Evolutionary conservation across 2,888 invertebrate species (phyloP).

Genomic region (Thyatira batis): DNA sequence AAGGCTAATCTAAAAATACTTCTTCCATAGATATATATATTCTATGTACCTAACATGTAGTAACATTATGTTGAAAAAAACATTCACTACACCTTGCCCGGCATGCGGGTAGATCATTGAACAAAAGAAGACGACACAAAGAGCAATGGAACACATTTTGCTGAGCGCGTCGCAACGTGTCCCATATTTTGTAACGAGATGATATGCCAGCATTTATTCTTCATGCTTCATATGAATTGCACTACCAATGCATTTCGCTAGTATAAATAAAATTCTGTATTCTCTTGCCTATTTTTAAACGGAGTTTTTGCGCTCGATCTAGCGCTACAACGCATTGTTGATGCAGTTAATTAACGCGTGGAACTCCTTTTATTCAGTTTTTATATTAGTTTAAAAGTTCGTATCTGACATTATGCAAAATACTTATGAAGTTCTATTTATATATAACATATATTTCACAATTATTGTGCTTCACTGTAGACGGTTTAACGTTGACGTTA

Average conservation of each 20-base stretch:
- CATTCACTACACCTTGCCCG: constrained; percentile 29
- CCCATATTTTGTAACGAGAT: constrained; percentile 79
- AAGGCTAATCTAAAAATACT: too few species aligned
- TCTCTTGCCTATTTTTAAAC: constrained; percentile 22
- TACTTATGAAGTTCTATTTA: neutral
- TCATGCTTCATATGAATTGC: constrained; percentile 50
- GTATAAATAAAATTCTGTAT: constrained; percentile 23
- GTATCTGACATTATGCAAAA: neutral
- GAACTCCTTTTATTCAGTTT: neutral
- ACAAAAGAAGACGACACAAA: constrained; percentile 76
- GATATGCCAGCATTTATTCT: constrained; percentile 69
- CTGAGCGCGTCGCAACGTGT: constrained; percentile 68
- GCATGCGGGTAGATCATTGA: constrained; percentile 63
- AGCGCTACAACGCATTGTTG: neutral
- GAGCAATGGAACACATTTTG: constrained; percentile 76
- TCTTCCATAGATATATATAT: too few species aligned
- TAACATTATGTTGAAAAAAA: constrained; percentile 7
- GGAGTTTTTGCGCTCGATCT: neutral
- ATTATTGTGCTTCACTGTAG: too few species aligned
- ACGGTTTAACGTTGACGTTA: too few species aligned
- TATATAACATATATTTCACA: too few species aligned
- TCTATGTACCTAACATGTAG: neutral
- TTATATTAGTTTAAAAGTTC: neutral
- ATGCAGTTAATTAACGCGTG: constrained; percentile 1
- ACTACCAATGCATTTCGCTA: constrained; percentile 40